Conservation (phyloP, 2,113 vertebrate species). For the Vidua chalybeata region DNA sequence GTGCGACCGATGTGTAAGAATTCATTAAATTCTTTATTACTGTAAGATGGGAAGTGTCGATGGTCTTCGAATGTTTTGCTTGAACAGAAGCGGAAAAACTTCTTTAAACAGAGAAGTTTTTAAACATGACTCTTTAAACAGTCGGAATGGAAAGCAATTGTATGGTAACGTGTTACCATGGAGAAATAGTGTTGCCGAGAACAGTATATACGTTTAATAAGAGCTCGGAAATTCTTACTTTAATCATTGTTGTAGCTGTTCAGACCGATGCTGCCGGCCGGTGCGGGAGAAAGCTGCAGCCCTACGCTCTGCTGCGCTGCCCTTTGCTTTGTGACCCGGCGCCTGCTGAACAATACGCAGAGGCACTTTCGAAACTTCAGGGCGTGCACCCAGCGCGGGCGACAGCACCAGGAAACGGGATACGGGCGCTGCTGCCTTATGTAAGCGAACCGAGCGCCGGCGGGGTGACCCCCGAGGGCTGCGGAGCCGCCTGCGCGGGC, state of each 20-base stretch:
- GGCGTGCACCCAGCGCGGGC: background rate
- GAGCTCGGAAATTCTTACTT: background rate
- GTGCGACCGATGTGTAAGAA: accelerated
- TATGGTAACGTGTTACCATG: accelerated
- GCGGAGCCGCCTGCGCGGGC: background rate
- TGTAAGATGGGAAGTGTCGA: background rate
- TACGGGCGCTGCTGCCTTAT: background rate
- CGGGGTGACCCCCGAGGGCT: background rate
- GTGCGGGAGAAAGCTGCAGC: background rate
- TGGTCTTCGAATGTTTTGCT: background rate
- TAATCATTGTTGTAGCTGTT: background rate
- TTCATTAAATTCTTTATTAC: background rate
- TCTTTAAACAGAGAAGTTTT: too few species aligned
- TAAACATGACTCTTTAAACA: background rate
- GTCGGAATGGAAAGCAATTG: background rate
- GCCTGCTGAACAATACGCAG: background rate
- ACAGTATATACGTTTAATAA: background rate
- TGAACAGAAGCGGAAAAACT: background rate
- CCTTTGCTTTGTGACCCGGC: background rate
- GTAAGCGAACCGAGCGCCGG: background rate
- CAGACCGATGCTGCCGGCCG: background rate
- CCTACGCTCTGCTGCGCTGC: background rate
- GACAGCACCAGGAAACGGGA: background rate
- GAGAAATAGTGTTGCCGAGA: background rate
- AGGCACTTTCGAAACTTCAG: background rate